Conservation (phyloP, 2,797 vertebrate species). For the Malacoraja senta region DNA sequence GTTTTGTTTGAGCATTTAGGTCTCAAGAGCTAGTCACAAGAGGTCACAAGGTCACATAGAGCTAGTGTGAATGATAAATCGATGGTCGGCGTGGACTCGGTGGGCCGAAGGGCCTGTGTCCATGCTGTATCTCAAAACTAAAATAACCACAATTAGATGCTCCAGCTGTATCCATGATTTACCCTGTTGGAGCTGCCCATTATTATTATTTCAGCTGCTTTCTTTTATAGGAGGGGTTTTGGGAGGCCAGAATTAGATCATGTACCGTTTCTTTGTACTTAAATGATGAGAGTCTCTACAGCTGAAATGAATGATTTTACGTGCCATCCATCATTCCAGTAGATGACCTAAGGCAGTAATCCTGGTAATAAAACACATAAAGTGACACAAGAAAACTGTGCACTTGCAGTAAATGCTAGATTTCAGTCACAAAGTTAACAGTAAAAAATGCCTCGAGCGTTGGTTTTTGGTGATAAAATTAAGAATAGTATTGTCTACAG, state of each 20-base stretch:
- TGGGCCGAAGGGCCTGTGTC: too few relatives aligned
- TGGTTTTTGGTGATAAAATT: too few relatives aligned
- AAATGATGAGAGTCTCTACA: background rate
- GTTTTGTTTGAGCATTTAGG: too few relatives aligned
- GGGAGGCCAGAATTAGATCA: background rate
- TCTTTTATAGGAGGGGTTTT: background rate
- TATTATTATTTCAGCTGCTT: background rate
- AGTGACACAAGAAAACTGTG: background rate
- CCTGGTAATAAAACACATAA: background rate
- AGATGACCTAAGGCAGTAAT: background rate
- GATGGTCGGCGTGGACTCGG: too few relatives aligned
- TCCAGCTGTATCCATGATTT: background rate
- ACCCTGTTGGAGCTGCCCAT: background rate
- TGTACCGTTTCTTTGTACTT: background rate
- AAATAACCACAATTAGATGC: background rate
- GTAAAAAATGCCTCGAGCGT: too few relatives aligned
- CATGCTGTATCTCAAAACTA: too few relatives aligned
- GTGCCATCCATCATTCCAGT: background rate
- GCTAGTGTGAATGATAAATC: too few relatives aligned
- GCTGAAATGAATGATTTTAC: background rate
- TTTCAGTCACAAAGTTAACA: too few relatives aligned
- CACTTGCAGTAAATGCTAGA: too few relatives aligned
- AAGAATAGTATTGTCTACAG: too few relatives aligned
- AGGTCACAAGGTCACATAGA: too few relatives aligned
- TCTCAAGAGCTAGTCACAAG: too few relatives aligned